Evolutionary conservation across 2,888 invertebrate species (phyloP), one percentile per base, ranked within the genome.

Genomic region (Iselma pallidipennis): DNA sequence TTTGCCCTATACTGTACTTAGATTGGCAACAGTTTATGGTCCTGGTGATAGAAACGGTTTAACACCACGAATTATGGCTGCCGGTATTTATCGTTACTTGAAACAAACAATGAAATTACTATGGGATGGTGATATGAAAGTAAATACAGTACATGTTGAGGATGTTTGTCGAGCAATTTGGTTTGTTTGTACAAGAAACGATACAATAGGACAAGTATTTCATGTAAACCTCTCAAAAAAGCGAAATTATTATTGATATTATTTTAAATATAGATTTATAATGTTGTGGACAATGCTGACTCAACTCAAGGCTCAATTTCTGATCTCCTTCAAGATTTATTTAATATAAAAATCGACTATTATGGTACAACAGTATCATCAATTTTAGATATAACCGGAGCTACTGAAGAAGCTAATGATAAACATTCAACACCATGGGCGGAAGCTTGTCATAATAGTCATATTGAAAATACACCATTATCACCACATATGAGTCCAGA

Each of bases 371-470:
- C 92, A 7, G 85, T 94, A 68, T 94, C 95, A 21, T 90, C 90
- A 48, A 78, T 95, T 66, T 92, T 94, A 14, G 94, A 95, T 82
- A 88, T 94, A 82, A 86, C 86, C 1, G 87, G 88, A 7, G 90
- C 94, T 4, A 91, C 94, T 0, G 94, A 95, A 71, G 95, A 96
- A 75, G 94, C 94, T 0, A 96, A 96, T 80, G 96, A 96, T 81
- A 95, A 95, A 78, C 96, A 96, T 80, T 87, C 96, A 83, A 88
- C 87, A 0, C 95, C 95, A 16, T 96, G 96, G 96, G 95, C 95
- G 0, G 91, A 91, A 76, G 88, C 92, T 26, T 96, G 96, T 78
- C 86, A 89, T 66, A 83, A 83, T 66, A 89, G 92, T 80, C 84
- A 85, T 49, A 88, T 96, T 26, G 82, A 85, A 66, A 95, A 95